Conservation (phyloP, 1,140 invertebrate species). For the Meloidogyne hapla region DNA sequence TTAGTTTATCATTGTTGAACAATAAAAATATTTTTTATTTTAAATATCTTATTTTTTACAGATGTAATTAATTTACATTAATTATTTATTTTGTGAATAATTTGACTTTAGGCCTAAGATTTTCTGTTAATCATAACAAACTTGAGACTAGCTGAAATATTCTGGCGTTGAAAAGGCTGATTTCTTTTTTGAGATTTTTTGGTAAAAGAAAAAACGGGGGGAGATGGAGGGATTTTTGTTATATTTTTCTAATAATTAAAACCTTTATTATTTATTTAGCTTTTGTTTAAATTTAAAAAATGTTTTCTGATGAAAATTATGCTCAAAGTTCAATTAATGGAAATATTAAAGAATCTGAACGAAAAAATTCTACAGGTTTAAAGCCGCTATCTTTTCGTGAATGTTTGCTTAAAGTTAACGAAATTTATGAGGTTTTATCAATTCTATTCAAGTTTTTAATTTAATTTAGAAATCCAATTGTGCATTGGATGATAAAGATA, state of each 20-base stretch:
- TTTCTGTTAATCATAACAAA: too few relatives aligned
- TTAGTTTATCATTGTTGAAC: background rate
- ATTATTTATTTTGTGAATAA: too few relatives aligned
- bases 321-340: background rate
- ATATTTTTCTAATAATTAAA: too few relatives aligned
- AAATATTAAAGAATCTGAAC: background rate
- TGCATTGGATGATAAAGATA: conserved; percentile 4
- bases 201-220: too few relatives aligned
- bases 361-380: background rate
- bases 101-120: too few relatives aligned
- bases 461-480: conserved; percentile 2
- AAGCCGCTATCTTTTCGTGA: background rate
- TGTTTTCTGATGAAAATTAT: background rate
- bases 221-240: too few relatives aligned
- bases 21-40: background rate
- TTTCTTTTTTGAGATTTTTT: too few relatives aligned
- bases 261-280: too few relatives aligned
- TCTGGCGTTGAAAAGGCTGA: too few relatives aligned
- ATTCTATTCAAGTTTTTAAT: background rate
- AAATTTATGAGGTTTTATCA: conserved; percentile 6
- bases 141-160: too few relatives aligned
- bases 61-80: too few relatives aligned
- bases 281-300: background rate
- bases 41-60: too few relatives aligned
- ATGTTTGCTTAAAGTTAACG: conserved; percentile 2